Evolutionary conservation across 2,888 invertebrate species (phyloP), one percentile per base, ranked within the genome.

Genomic region (Drosophila leonis): DNA sequence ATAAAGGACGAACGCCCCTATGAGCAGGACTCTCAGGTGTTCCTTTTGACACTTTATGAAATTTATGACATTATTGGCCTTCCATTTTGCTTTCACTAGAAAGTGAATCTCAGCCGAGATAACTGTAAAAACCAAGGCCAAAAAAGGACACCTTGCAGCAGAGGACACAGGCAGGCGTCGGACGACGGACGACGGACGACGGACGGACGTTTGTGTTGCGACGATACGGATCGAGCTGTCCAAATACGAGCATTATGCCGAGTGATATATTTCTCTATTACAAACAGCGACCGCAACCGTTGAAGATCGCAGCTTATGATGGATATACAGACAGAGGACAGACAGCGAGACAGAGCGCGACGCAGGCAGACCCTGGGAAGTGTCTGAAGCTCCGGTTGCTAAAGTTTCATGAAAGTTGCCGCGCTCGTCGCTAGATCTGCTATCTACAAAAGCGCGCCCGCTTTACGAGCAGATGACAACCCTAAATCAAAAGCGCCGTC

Each of bases 21-120:
- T 76, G 52, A 59, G 64, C 61, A 73, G 60, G 63, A 55, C 6
- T 12, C 44, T 82, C 89, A 84, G 82, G 87, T 86, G 84, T 80
- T 80, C 72, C 65, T 75, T 84, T 82, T 91, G 91, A 91, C 91
- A 91, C 80, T 90, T 91, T 91, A 91, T 91, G 89, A 89, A 91
- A 91, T 91, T 91, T 91, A 91, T 91, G 91, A 89, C 86, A 83
- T 84, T 82, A 75, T 86, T 76, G 81, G 80, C 64, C 73, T 80
- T 59, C 68, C 68, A 60, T 24, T 31, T 57, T 66, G 68, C 80
- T 76, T 90, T 89, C 82, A 44, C 35, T 68, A 70, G 86, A 88
- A 88, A 87, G 77, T 79, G 60, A 78, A 75, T 67, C 61, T 57
- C 31, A 7, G 15, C 0, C 37, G 52, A 10, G 13, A 27, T 55